Evolutionary conservation across 2,888 invertebrate species (phyloP).

Genomic region (Plagodis pulveraria): DNA sequence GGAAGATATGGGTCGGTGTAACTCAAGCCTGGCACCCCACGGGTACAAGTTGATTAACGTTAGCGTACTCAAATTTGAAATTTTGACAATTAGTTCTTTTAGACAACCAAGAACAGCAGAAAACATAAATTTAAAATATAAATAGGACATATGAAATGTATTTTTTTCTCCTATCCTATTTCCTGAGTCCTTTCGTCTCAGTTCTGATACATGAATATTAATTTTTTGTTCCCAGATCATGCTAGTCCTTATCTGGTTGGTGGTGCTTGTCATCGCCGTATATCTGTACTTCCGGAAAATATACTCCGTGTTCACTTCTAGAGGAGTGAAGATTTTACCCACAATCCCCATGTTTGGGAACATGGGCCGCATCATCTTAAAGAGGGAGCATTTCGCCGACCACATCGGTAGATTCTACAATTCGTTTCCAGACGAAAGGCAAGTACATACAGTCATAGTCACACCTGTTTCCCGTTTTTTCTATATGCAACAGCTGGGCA

Average conservation of each 20-base stretch:
- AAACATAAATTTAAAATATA: no score
- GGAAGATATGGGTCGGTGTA: no score
- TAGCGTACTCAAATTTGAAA: no score
- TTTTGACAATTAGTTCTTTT: no score
- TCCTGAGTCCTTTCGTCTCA: no score
- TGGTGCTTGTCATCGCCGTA: slow-evolving; percentile 37
- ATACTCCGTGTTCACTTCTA: slow-evolving; percentile 48
- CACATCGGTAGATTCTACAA: slow-evolving; percentile 41
- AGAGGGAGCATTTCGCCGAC: slow-evolving; percentile 44
- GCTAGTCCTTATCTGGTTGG: slow-evolving; percentile 48
- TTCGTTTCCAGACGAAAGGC: slow-evolving; percentile 53
- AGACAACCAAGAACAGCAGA: no score
- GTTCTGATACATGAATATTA: not conserved
- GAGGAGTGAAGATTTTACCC: slow-evolving; percentile 46
- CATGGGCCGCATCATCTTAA: slow-evolving; percentile 33
- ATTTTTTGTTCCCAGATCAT: slow-evolving; percentile 26
- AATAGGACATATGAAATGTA: no score
- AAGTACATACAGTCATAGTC: not conserved
- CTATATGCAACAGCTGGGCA: not conserved
- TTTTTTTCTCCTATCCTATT: no score
- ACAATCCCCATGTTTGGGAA: slow-evolving; percentile 43
- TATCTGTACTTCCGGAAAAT: slow-evolving; percentile 45
- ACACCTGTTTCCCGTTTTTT: no score
- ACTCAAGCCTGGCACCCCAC: no score
- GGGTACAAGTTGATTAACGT: no score